A percentile compares a stretch with the other conserved stretches of the same genome.
phyloP scores from a whole-genome alignment of 1,140 invertebrate genomes.

The Cepaea nemoralis region DNA sequence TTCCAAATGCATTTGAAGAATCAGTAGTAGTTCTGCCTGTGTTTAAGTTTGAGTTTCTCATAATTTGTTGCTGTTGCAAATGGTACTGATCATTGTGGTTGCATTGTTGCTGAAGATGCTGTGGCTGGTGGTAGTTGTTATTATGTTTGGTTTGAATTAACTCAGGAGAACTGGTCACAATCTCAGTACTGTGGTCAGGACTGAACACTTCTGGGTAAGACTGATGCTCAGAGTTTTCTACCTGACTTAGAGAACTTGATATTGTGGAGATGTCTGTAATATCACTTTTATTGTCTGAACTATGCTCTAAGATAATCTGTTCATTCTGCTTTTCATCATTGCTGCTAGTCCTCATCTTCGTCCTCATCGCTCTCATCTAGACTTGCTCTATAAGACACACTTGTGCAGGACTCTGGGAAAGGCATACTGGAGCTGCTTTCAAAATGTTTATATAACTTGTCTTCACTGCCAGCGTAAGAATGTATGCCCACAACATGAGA shows the following conservation, averaged over 20 bases:
- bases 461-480: conserved; percentile 42
- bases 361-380: conserved; percentile 33
- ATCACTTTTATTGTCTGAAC: neutral
- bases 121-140: neutral
- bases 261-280: neutral
- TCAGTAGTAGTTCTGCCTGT: neutral
- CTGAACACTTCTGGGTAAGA: neutral
- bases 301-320: neutral
- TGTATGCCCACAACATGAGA: conserved; percentile 23
- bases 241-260: neutral
- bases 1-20: neutral
- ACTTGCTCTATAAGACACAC: too few relatives aligned
- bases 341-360: neutral
- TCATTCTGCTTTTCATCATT: conserved; percentile 12
- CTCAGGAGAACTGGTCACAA: neutral
- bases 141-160: neutral
- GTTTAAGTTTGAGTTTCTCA: neutral
- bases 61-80: conserved; percentile 10
- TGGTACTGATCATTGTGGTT: neutral
- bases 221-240: conserved; percentile 3
- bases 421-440: neutral
- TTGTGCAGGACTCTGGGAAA: neutral
- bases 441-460: conserved; percentile 9
- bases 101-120: conserved; percentile 1
- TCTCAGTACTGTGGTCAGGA: neutral